Percentiles rank a stretch among this genome's conserved stretches.
These are phyloP conservation scores for human DNA, from an alignment of 2,113 vertebrate species.

Conservation along the genomic window GRCh38 chr5:44728001-44728500, in stretches of 20 bases:
- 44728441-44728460: not conserved
- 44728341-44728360: constrained; percentile 49
- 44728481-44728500: not conserved
- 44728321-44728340: not conserved
- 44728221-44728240: constrained; percentile 67
- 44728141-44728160: constrained; percentile 78
- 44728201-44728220: constrained; percentile 68
- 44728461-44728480: not conserved
- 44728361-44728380: constrained; percentile 20
- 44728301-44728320: constrained; percentile 52
- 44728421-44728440: not conserved
- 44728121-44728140: constrained; percentile 63
- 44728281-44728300: constrained; percentile 45
- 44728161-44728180: constrained; percentile 73
- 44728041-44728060: constrained; percentile 72
- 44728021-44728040: constrained; percentile 60
- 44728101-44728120: constrained; percentile 74
- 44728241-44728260: constrained; percentile 69
- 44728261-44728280: constrained; percentile 65
- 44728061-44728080: constrained; percentile 73
- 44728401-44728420: not conserved
- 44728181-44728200: constrained; percentile 59
- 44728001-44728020: constrained; percentile 59
- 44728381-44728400: not conserved
- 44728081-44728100: constrained; percentile 70